These are phyloP conservation scores for Clarias magur DNA, from an alignment of 2,113 vertebrate genomes.

Conservation along the genomic window DNA sequence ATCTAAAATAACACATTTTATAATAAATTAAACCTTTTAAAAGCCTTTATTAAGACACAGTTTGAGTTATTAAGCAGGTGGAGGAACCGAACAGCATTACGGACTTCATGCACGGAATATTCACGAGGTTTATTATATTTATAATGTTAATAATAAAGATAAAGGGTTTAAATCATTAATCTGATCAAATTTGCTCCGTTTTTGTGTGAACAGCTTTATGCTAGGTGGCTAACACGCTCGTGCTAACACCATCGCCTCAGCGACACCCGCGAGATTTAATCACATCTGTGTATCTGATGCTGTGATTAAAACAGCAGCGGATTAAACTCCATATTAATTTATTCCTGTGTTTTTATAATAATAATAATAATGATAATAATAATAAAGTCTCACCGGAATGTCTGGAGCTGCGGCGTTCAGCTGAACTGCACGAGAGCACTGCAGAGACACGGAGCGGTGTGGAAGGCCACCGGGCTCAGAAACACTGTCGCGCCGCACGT, in stretches of 20 bases:
- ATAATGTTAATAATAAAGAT: background rate
- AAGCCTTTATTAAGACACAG: background rate
- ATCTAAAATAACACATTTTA: background rate
- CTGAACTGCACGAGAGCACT: background rate
- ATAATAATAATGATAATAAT: too few species aligned
- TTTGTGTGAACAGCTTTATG: background rate
- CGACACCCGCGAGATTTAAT: background rate
- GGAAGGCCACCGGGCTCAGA: background rate
- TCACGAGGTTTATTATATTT: background rate
- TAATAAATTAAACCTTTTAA: background rate
- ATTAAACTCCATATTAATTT: too few species aligned
- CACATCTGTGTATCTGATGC: background rate
- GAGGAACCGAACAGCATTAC: background rate
- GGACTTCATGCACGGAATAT: background rate
- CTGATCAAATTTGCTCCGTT: too few species aligned
- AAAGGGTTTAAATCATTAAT: background rate
- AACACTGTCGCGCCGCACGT: too few species aligned
- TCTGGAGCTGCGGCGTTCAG: background rate
- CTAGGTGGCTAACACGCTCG: background rate
- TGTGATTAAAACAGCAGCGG: background rate
- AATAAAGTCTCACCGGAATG: background rate
- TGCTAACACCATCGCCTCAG: background rate
- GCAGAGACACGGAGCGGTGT: background rate
- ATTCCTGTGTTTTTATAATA: background rate
- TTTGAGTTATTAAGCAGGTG: background rate